Evolutionary conservation across 1,140 invertebrate species (phyloP).

Genomic region (Drosophila pseudoananassae): DNA sequence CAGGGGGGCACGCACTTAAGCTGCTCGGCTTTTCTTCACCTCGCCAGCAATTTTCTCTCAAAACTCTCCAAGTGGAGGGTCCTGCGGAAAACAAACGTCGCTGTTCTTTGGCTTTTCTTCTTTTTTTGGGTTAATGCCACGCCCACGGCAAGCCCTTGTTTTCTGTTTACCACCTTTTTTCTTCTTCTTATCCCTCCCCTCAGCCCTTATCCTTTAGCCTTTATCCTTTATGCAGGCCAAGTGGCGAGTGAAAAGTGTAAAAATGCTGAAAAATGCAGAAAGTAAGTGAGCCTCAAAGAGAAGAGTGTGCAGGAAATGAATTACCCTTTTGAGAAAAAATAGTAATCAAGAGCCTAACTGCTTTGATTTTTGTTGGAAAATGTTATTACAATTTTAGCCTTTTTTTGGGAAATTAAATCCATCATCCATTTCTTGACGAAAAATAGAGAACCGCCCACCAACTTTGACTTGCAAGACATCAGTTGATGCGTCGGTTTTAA

Average conservation of each 20-base stretch:
- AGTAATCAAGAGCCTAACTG: background rate
- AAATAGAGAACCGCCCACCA: background rate
- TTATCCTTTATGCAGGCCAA: constrained; percentile 33
- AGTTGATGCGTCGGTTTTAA: constrained; percentile 73
- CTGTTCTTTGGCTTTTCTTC: constrained; percentile 31
- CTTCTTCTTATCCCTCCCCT: background rate
- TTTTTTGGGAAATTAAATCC: background rate
- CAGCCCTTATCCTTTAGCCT: background rate
- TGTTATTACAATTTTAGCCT: background rate
- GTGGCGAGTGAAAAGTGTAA: constrained; percentile 38
- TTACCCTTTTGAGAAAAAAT: constrained; percentile 6
- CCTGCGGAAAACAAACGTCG: constrained; percentile 52
- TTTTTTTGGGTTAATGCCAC: constrained; percentile 59
- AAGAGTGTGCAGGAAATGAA: constrained; percentile 17
- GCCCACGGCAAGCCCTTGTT: constrained; percentile 42
- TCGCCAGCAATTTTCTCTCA: constrained; percentile 28
- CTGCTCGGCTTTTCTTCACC: constrained; percentile 37
- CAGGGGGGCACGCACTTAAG: constrained; percentile 22
- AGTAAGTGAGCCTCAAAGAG: constrained; percentile 6
- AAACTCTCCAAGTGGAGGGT: constrained; percentile 31
- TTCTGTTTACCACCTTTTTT: constrained; percentile 41
- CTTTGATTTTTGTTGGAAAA: background rate
- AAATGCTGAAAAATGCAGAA: constrained; percentile 47
- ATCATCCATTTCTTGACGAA: no score
- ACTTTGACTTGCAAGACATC: constrained; percentile 5